Evolutionary conservation across 2,113 vertebrate genomes (phyloP), one percentile per base, ranked within the genome.

Genomic region (Elephas maximus): DNA sequence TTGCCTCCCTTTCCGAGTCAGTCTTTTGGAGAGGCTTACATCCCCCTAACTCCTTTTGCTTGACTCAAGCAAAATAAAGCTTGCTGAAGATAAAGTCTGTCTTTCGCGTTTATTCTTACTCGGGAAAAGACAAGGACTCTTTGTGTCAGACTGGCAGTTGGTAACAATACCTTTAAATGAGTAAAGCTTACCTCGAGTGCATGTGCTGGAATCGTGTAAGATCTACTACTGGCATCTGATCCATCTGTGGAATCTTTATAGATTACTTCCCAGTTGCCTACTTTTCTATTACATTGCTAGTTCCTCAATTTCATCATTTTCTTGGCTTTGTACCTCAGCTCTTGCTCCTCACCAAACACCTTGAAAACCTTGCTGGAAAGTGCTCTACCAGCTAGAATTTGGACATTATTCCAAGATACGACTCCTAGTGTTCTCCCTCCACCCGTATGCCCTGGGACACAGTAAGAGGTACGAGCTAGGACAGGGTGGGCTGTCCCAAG

Each of bases 221-320:
- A 45, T 63, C 9, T 67, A 67, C 65, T 30, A 24, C 65, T 67
- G 65, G 28, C 11, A 6, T 17, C 30, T 81, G 8, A 95, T 67
- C 82, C 73, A 84, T 3, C 78, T 91, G 33, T 83, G 71, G 48
- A 92, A 91, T 77, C 74, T 80, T 81, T 53, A 69, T 37, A 95
- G 41, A 80, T n/a, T 45, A 73, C 15, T 51, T 88, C 37, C 26
- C 6, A 85, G 41, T 18, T 92, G 26, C 60, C 37, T 37, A 51
- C 67, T 93, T 79, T 30, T 85, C 90, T 17, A 74, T 26, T 91
- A 45, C 45, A 91, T 90, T 62, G 74, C 67, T 28, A 77, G 26
- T n/a, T 81, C 26, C 62, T 80, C 53, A 79, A 1, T 82, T 80
- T 21, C 92, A 21, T 91, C 48, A 37, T 26, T 95, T 65, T 26